Conservation (phyloP, 2,888 invertebrate species). For the Parnassius smintheus region DNA sequence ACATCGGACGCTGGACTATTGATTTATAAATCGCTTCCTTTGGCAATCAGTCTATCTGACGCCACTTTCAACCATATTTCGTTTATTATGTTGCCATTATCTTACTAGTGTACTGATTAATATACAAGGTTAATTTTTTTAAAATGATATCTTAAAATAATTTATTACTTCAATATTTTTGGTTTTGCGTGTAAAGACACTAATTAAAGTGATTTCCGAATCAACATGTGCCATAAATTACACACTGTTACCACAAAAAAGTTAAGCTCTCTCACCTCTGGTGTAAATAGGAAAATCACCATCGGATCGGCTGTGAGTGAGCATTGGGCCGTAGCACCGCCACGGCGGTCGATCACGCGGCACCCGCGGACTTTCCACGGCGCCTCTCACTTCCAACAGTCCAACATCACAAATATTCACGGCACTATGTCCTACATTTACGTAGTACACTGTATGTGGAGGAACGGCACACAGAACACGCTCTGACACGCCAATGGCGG, state of each 20-base stretch:
- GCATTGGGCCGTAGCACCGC: constrained; percentile 86
- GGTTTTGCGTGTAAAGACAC: not conserved
- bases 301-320: constrained; percentile 92
- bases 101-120: not conserved
- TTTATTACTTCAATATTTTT: not conserved
- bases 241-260: not conserved
- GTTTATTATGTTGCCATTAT: not conserved
- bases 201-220: not conserved
- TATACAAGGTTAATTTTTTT: not conserved
- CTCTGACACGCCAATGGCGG: constrained; percentile 63
- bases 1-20: constrained; percentile 46
- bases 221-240: not conserved
- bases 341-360: constrained; percentile 77
- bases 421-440: constrained; percentile 46
- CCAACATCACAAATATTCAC: constrained; percentile 62
- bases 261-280: constrained; percentile 82
- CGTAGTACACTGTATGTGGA: constrained; percentile 44
- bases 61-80: constrained; percentile 37
- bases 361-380: constrained; percentile 78
- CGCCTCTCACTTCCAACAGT: constrained; percentile 67
- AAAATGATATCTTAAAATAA: not conserved
- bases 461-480: constrained; percentile 54
- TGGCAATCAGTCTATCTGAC: constrained; percentile 43
- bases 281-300: constrained; percentile 91
- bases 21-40: constrained; percentile 51